These are phyloP conservation scores for Anarrhichthys ocellatus DNA, from an alignment of 2,113 vertebrate species.

Conservation along the genomic window DNA sequence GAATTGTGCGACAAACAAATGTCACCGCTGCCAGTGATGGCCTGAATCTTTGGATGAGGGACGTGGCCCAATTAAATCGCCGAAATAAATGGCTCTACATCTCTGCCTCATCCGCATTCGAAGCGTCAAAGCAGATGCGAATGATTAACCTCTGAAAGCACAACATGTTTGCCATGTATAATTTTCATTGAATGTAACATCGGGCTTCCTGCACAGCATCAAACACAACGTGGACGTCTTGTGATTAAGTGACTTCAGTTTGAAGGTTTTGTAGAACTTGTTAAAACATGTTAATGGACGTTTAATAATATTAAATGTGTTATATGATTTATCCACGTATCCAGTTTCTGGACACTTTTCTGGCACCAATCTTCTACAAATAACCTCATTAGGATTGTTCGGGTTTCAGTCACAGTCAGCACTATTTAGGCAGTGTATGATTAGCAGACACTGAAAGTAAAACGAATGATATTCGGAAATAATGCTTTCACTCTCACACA, in stretches of 20 bases:
- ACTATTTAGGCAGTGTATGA: conserved; percentile 10
- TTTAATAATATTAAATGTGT: not conserved
- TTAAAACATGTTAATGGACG: not conserved
- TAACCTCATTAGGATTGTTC: conserved; percentile 1
- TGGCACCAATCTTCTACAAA: conserved; percentile 3
- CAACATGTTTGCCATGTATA: conserved; percentile 10
- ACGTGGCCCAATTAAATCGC: conserved; percentile 13
- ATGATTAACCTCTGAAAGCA: conserved; percentile 27
- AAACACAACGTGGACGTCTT: not conserved
- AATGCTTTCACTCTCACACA: not conserved
- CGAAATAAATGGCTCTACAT: conserved; percentile 18
- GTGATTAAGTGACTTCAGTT: not conserved
- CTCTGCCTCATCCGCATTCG: conserved; percentile 26
- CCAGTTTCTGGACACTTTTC: not conserved
- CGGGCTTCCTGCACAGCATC: conserved; percentile 3
- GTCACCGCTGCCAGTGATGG: not conserved
- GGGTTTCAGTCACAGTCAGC: conserved; percentile 7
- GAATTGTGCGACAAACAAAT: not conserved
- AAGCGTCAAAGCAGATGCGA: conserved; percentile 8
- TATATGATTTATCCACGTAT: not conserved
- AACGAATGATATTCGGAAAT: conserved; percentile 16
- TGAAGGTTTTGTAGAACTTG: not conserved
- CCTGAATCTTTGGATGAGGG: conserved; percentile 12
- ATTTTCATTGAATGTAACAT: conserved; percentile 10
- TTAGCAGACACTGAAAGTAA: conserved; percentile 11